Base-by-base conservation (phyloP, 2,888 invertebrate genomes). In the Chrysolina haemoptera region DNA sequence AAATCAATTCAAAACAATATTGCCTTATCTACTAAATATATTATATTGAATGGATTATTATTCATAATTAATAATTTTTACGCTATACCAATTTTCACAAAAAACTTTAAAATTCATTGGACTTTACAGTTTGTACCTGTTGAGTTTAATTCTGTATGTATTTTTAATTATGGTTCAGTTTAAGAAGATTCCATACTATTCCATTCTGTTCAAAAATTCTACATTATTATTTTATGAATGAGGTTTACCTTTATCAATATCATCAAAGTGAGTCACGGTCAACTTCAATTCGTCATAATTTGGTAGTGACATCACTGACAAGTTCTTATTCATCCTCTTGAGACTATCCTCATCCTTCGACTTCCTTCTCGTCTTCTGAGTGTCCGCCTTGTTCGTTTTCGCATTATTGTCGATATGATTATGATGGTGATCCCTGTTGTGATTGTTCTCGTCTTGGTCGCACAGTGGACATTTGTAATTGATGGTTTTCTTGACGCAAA, bases 251-350 rank as follows among this genome's bases (percentile, higher is more conserved):
- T 79, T 80, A 68, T 84, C 81, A 4, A 81, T 80, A 48, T 83
- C 84, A 9, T 84, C 84, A 12, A 84, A 84, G 75, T 81, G 82
- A 1, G 85, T 87, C 4, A 87, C 78, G 14, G 85, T 86, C 35
- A 88, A 80, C 81, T 87, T 87, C 63, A 90, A 82, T 78, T 90
- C 90, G 79, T 86, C 88, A 83, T 90, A 90, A 84, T 90, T 90
- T 16, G 90, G 90, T 71, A 91, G 82, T 18, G 90, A 90, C 70
- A 89, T 87, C 4, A 90, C 89, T 64, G 90, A 90, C 69, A 87
- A 84, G 79, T 89, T 90, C 82, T 90, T 90, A 35, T 59, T 67
- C 72, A 85, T 85, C 78, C 88, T 84, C 79, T 87, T 87, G 1
- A 75, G 73, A 71, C 82, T 83, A 62, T 84, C 84, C 41, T 78